phyloP scores from a whole-genome alignment of 2,797 vertebrate species.

The Epinephelus malabaricus region DNA sequence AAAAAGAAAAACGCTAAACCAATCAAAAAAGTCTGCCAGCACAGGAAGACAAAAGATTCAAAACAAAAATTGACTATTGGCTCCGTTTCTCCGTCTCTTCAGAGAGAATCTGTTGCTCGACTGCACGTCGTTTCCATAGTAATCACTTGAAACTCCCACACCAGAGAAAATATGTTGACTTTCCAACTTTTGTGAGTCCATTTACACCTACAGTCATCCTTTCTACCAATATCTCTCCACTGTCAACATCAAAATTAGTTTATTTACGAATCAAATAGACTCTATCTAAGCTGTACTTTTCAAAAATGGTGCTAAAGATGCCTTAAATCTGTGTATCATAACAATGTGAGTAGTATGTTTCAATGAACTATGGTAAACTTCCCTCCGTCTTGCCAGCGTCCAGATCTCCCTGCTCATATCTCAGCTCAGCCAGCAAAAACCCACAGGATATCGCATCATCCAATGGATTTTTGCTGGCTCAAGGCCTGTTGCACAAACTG shows the following conservation, averaged over 20 bases:
- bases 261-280: no score
- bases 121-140: background rate
- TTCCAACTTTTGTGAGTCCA: background rate
- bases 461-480: no score
- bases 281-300: no score
- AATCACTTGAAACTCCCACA: background rate
- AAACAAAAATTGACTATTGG: constrained; percentile 1
- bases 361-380: no score
- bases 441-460: no score
- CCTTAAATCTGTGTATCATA: no score
- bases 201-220: background rate
- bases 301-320: no score
- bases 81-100: background rate
- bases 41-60: background rate
- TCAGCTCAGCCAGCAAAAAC: no score
- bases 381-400: no score
- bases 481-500: no score
- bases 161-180: background rate
- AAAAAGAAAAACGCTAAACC: background rate
- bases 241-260: background rate
- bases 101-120: constrained; percentile 3
- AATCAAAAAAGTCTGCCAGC: constrained; percentile 29
- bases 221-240: background rate
- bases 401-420: no score
- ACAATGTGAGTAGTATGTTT: no score